phyloP scores from a whole-genome alignment of 2,113 vertebrate genomes.

The Pelecanoides urinatrix region DNA sequence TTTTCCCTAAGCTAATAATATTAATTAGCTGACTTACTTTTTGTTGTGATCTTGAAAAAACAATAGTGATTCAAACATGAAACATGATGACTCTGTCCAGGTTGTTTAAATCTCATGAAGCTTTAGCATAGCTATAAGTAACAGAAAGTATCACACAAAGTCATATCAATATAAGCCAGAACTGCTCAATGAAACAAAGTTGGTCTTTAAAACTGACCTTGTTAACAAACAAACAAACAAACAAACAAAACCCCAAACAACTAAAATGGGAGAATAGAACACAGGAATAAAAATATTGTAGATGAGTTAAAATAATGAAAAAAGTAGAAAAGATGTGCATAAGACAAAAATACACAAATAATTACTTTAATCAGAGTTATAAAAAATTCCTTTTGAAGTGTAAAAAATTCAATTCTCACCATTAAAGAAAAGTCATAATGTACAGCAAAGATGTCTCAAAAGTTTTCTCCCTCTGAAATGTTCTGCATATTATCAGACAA shows the following conservation, averaged over 20 bases:
- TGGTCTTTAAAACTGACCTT: background rate
- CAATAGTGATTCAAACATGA: background rate
- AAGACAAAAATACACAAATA: background rate
- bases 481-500: background rate
- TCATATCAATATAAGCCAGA: background rate
- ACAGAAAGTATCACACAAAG: background rate
- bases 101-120: background rate
- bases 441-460: background rate
- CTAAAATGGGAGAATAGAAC: background rate
- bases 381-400: background rate
- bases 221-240: background rate
- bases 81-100: background rate
- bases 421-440: background rate
- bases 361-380: background rate
- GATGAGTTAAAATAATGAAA: background rate
- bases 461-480: background rate
- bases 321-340: background rate
- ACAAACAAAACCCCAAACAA: background rate
- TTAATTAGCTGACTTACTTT: background rate
- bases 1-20: background rate
- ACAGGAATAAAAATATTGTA: background rate
- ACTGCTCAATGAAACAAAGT: background rate
- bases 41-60: background rate
- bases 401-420: background rate
- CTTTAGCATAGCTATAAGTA: background rate